A percentile compares a stretch with the other conserved stretches of the same genome.
Conservation (phyloP, 2,797 vertebrate genomes). For the Borostomias antarcticus region DNA sequence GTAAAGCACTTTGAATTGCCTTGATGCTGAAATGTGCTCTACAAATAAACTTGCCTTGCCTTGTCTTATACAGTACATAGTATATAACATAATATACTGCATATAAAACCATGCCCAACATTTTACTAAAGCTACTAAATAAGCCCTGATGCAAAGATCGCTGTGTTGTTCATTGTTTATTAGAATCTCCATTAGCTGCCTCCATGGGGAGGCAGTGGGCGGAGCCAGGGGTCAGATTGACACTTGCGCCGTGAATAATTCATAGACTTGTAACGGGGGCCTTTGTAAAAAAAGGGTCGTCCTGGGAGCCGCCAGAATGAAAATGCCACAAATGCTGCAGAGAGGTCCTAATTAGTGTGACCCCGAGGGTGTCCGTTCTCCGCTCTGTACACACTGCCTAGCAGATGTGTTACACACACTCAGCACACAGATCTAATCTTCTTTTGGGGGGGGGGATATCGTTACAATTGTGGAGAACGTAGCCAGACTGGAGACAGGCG, state of each 20-base stretch:
- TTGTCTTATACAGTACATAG: too few relatives aligned
- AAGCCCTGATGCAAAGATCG: too few relatives aligned
- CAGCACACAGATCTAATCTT: too few relatives aligned
- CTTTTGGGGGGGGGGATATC: too few relatives aligned
- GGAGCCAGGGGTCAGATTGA: slow-evolving; percentile 49
- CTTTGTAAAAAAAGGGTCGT: slow-evolving; percentile 37
- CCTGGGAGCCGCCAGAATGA: slow-evolving; percentile 51
- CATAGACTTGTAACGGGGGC: slow-evolving; percentile 51
- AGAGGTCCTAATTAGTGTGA: slow-evolving; percentile 69
- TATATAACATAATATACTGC: slow-evolving; percentile 21
- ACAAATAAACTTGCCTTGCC: too few relatives aligned
- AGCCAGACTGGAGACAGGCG: background rate
- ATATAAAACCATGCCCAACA: slow-evolving; percentile 25
- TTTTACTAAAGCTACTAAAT: slow-evolving; percentile 38
- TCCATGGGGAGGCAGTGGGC: slow-evolving; percentile 17
- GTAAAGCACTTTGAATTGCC: too few relatives aligned
- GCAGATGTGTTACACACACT: slow-evolving; percentile 38
- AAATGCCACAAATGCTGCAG: slow-evolving; percentile 62
- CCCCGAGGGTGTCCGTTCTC: slow-evolving; percentile 22
- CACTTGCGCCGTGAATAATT: slow-evolving; percentile 72
- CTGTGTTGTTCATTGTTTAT: too few relatives aligned
- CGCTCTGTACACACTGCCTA: slow-evolving; percentile 29
- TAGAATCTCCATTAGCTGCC: background rate
- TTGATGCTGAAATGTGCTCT: too few relatives aligned
- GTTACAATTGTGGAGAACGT: background rate